Percentiles rank a stretch among this genome's conserved stretches.
Conservation (phyloP, 2,797 vertebrate genomes). For the Sciaenops ocellatus region DNA sequence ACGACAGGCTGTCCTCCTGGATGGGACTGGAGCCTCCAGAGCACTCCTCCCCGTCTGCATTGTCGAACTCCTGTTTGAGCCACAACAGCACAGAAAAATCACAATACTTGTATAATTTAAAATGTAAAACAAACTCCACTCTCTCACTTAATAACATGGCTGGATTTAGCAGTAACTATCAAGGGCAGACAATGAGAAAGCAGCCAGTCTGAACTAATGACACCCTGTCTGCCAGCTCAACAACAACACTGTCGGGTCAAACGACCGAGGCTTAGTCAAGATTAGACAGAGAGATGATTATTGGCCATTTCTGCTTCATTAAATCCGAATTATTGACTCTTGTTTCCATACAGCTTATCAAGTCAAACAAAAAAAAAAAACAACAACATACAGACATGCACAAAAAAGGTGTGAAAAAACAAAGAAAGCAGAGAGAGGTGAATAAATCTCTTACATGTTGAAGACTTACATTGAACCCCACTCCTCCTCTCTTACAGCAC, state of each 20-base stretch:
- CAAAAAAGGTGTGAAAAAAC: conserved; percentile 39
- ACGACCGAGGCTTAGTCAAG: conserved; percentile 33
- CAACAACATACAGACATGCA: conserved; percentile 37
- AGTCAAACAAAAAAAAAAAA: conserved; percentile 14
- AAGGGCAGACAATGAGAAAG: conserved; percentile 40
- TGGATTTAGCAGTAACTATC: conserved; percentile 25
- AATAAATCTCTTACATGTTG: conserved; percentile 79
- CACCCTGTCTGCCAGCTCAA: conserved; percentile 45
- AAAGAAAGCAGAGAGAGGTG: conserved; percentile 65
- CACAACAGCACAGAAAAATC: conserved; percentile 27
- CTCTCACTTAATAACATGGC: conserved; percentile 1
- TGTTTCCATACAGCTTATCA: conserved; percentile 30
- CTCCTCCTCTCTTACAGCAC: conserved; percentile 94
- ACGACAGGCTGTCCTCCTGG: conserved; percentile 94
- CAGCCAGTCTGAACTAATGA: conserved; percentile 50
- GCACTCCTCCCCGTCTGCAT: conserved; percentile 93
- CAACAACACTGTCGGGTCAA: conserved; percentile 36
- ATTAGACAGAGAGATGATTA: conserved; percentile 51
- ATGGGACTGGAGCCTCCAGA: conserved; percentile 93
- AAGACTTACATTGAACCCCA: conserved; percentile 95
- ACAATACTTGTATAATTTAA: conserved; percentile 3
- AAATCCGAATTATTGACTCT: conserved; percentile 43
- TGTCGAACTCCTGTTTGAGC: conserved; percentile 90
- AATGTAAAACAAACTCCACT: background rate
- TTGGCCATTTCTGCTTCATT: conserved; percentile 58